phyloP scores from a whole-genome alignment of 2,797 vertebrate species.

The Babyrousa celebensis region DNA sequence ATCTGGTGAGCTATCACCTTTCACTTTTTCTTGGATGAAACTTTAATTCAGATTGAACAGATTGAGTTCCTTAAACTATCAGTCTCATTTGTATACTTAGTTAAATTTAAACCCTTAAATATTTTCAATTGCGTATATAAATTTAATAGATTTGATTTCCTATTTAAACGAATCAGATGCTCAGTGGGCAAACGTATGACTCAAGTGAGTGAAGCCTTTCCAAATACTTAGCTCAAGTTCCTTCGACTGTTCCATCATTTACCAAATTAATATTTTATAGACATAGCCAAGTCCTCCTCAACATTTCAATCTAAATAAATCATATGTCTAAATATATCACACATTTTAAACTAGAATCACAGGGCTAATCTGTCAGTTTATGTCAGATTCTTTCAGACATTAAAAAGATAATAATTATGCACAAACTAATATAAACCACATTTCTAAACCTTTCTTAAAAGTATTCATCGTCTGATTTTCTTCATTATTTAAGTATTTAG shows the following conservation, averaged over 20 bases:
- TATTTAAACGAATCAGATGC: constrained; percentile 50
- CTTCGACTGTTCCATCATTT: constrained; percentile 63
- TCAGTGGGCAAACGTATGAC: constrained; percentile 55
- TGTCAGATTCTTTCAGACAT: constrained; percentile 70
- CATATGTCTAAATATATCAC: constrained; percentile 61
- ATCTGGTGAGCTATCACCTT: background rate
- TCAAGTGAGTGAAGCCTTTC: constrained; percentile 54
- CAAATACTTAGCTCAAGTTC: constrained; percentile 42
- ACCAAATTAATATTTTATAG: constrained; percentile 77
- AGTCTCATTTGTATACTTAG: constrained; percentile 54
- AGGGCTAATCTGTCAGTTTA: constrained; percentile 60
- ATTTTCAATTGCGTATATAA: constrained; percentile 54
- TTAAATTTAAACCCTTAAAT: constrained; percentile 66
- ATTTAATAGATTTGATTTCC: constrained; percentile 59
- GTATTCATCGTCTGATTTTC: background rate
- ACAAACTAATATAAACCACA: constrained; percentile 40
- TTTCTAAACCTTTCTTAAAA: constrained; percentile 63
- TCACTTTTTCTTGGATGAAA: constrained; percentile 65
- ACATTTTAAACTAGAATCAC: constrained; percentile 74
- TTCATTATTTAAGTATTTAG: background rate
- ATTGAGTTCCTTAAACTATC: constrained; percentile 24
- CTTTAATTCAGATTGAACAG: constrained; percentile 56
- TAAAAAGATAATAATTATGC: constrained; percentile 64
- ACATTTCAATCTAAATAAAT: constrained; percentile 75
- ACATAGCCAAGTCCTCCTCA: constrained; percentile 63